Conservation (phyloP, 1,140 invertebrate genomes). For the Micrasema longulum region DNA sequence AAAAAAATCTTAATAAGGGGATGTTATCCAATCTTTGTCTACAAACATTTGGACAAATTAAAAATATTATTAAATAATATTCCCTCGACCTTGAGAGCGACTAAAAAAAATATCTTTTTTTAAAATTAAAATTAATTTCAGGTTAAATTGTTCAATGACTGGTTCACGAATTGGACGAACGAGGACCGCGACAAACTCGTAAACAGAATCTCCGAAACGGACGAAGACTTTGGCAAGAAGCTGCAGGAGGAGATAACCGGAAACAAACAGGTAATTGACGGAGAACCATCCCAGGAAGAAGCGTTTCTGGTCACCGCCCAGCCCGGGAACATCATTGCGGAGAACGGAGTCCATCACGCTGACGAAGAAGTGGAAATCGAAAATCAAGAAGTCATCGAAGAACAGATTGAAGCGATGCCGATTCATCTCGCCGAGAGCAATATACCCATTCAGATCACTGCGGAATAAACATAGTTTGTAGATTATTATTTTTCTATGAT, state of each 20-base stretch:
- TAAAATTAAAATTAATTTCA: slow-evolving; percentile 56
- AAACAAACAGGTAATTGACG: slow-evolving; percentile 48
- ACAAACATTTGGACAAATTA: too few species aligned
- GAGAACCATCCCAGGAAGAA: slow-evolving; percentile 16
- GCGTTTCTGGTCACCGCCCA: neutral
- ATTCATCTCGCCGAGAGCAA: slow-evolving; percentile 39
- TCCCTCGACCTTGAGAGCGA: neutral
- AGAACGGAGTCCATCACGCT: slow-evolving; percentile 18
- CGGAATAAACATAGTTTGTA: slow-evolving; percentile 41
- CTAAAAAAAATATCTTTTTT: neutral
- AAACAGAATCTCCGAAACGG: slow-evolving; percentile 76
- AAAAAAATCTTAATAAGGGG: too few species aligned
- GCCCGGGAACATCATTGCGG: slow-evolving; percentile 16
- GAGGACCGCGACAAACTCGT: slow-evolving; percentile 80
- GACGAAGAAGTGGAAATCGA: slow-evolving; percentile 42
- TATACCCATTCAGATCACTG: slow-evolving; percentile 51
- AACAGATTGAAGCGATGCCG: slow-evolving; percentile 26
- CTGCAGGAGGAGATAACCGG: slow-evolving; percentile 71
- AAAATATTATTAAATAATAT: neutral
- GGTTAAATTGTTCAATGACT: slow-evolving; percentile 88
- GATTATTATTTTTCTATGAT: too few species aligned
- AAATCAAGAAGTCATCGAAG: slow-evolving; percentile 49
- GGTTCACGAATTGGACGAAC: slow-evolving; percentile 84
- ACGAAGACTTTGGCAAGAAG: slow-evolving; percentile 78
- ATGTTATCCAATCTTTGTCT: too few species aligned